phyloP scores from a whole-genome alignment of 2,888 invertebrate species.

The Esperia sulphurella region DNA sequence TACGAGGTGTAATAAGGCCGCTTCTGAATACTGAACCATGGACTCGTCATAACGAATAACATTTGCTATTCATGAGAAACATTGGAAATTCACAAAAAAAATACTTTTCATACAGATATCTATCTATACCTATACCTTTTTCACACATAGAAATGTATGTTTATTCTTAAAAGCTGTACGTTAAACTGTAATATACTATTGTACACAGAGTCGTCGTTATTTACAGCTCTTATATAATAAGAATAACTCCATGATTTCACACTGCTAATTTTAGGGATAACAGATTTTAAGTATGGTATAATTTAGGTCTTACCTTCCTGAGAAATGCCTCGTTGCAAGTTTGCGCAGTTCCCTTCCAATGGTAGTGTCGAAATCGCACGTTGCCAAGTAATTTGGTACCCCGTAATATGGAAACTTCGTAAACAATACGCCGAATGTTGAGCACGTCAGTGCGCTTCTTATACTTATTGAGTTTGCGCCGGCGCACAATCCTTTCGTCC shows the following conservation, averaged over 20 bases:
- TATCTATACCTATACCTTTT: too few species aligned
- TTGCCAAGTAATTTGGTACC: conserved; percentile 84
- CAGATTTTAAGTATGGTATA: too few species aligned
- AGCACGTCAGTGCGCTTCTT: conserved; percentile 83
- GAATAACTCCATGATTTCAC: too few species aligned
- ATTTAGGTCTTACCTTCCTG: conserved; percentile 83
- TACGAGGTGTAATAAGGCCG: neutral
- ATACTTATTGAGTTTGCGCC: conserved; percentile 80
- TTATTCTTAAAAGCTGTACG: neutral
- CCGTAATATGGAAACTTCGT: conserved; percentile 84
- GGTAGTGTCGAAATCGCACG: conserved; percentile 86
- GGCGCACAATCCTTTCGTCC: conserved; percentile 82
- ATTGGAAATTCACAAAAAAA: too few species aligned
- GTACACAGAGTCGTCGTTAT: too few species aligned
- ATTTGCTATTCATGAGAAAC: neutral
- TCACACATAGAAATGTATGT: too few species aligned
- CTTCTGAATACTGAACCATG: neutral
- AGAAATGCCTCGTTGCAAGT: conserved; percentile 94
- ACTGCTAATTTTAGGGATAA: too few species aligned
- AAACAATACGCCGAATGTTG: conserved; percentile 83
- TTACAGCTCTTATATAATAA: too few species aligned
- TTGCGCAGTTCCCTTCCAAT: conserved; percentile 91
- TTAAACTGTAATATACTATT: neutral
- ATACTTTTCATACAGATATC: neutral
- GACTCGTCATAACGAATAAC: neutral